A percentile compares a stretch with the other conserved stretches of the same genome.
These are phyloP conservation scores for Aplochiton taeniatus DNA, from an alignment of 2,797 vertebrate species.

Conservation along the genomic window DNA sequence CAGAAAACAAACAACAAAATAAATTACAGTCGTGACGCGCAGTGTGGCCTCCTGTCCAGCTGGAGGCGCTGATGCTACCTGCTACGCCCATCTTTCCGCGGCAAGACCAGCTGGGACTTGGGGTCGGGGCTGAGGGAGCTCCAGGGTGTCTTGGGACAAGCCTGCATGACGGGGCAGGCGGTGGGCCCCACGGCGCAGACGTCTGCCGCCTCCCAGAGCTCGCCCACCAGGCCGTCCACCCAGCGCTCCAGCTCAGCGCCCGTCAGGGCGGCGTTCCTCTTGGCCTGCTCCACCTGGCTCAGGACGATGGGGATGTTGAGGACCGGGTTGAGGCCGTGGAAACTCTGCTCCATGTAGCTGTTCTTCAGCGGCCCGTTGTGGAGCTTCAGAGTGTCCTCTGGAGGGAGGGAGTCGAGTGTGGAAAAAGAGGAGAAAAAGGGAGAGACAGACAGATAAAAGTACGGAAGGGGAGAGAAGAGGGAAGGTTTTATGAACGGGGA, in stretches of 20 bases:
- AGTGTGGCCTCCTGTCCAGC: constrained; percentile 64
- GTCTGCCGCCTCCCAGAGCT: constrained; percentile 89
- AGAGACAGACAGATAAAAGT: constrained; percentile 7
- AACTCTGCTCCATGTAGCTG: constrained; percentile 98
- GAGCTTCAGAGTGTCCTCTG: constrained; percentile 87
- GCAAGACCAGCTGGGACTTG: constrained; percentile 86
- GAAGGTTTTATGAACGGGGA: constrained; percentile 5
- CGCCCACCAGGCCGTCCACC: constrained; percentile 85
- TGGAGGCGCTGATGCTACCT: constrained; percentile 88
- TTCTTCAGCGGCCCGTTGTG: constrained; percentile 90
- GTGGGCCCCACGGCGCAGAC: constrained; percentile 82
- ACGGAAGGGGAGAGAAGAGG: background rate
- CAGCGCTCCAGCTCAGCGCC: constrained; percentile 85
- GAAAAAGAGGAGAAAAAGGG: constrained; percentile 4
- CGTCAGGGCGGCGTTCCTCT: constrained; percentile 80
- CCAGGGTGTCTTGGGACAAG: constrained; percentile 91
- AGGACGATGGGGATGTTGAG: constrained; percentile 88
- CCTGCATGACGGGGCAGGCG: constrained; percentile 89
- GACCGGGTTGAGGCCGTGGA: constrained; percentile 93
- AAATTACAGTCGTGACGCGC: constrained; percentile 46
- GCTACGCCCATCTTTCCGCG: constrained; percentile 87
- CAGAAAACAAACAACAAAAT: constrained; percentile 60
- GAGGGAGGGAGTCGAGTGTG: constrained; percentile 3
- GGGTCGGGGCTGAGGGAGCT: constrained; percentile 96
- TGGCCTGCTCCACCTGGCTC: constrained; percentile 84